Percentiles rank a stretch among this genome's conserved stretches.
phyloP scores from a whole-genome alignment of 2,888 invertebrate genomes.

The Coronaproctus castanopsis region DNA sequence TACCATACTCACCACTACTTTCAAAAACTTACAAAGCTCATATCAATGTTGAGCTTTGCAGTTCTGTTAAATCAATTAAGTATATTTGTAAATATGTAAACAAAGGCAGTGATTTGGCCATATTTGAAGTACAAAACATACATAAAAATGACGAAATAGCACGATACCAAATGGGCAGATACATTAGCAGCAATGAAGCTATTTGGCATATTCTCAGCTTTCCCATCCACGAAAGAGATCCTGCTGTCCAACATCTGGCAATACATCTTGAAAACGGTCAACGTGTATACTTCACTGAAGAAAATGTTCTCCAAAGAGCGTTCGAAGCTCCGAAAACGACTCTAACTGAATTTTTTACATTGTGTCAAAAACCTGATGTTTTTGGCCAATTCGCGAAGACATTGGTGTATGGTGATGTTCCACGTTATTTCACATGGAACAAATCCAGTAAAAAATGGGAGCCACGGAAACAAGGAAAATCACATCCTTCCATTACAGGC shows the following conservation, averaged over 20 bases:
- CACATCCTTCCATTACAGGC: not conserved
- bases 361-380: slow-evolving; percentile 6
- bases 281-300: slow-evolving; percentile 15
- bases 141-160: slow-evolving; percentile 20
- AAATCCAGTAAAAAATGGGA: slow-evolving; percentile 11
- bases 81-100: slow-evolving; percentile 25
- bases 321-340: slow-evolving; percentile 11
- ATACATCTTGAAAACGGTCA: slow-evolving; percentile 23
- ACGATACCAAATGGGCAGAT: slow-evolving; percentile 21
- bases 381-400: slow-evolving; percentile 11
- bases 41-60: slow-evolving; percentile 26
- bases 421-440: slow-evolving; percentile 2
- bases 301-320: not conserved
- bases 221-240: slow-evolving; percentile 22
- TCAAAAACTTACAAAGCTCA: slow-evolving; percentile 22
- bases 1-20: slow-evolving; percentile 17
- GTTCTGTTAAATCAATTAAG: slow-evolving; percentile 26
- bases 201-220: slow-evolving; percentile 22
- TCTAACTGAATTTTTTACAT: slow-evolving; percentile 5
- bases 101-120: slow-evolving; percentile 18
- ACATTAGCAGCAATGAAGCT: slow-evolving; percentile 23
- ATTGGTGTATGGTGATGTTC: not conserved
- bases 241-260: slow-evolving; percentile 21
- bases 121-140: slow-evolving; percentile 13
- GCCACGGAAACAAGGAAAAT: slow-evolving; percentile 16